These are phyloP conservation scores for Caenorhabditis tropicalis DNA, from an alignment of 1,140 invertebrate species.

Conservation along the genomic window DNA sequence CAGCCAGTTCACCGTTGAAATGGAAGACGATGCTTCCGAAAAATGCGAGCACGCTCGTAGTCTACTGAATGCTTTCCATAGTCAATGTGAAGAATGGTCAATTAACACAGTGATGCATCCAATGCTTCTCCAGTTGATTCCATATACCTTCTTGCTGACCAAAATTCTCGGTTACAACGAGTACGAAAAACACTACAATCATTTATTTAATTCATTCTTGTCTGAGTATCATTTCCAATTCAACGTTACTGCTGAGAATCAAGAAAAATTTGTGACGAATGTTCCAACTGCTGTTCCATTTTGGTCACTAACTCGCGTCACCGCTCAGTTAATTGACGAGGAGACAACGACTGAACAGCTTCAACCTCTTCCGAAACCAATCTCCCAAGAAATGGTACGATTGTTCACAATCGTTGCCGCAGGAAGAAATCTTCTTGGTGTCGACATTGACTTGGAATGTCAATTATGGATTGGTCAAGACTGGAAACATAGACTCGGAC, in stretches of 20 bases:
- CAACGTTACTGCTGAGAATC: neutral
- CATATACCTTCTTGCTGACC: neutral
- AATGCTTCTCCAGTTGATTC: neutral
- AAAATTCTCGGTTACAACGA: neutral
- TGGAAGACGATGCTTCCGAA: neutral
- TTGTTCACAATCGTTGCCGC: neutral
- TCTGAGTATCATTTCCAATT: neutral
- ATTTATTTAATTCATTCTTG: neutral
- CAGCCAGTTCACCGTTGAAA: neutral
- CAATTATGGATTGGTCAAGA: neutral
- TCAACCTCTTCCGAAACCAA: neutral
- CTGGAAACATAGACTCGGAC: slow-evolving; percentile 5
- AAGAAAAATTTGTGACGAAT: neutral
- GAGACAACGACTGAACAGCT: neutral
- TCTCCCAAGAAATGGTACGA: neutral
- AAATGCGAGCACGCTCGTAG: neutral
- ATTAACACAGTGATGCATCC: neutral
- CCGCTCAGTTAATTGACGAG: neutral
- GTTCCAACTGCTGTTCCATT: neutral
- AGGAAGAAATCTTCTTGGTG: neutral
- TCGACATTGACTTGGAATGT: neutral
- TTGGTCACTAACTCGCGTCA: neutral
- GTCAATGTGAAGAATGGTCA: slow-evolving; percentile 3
- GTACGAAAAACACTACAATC: neutral
- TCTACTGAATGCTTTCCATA: neutral